phyloP scores from a whole-genome alignment of 2,888 invertebrate genomes.

The Lasioglossum malachurum region DNA sequence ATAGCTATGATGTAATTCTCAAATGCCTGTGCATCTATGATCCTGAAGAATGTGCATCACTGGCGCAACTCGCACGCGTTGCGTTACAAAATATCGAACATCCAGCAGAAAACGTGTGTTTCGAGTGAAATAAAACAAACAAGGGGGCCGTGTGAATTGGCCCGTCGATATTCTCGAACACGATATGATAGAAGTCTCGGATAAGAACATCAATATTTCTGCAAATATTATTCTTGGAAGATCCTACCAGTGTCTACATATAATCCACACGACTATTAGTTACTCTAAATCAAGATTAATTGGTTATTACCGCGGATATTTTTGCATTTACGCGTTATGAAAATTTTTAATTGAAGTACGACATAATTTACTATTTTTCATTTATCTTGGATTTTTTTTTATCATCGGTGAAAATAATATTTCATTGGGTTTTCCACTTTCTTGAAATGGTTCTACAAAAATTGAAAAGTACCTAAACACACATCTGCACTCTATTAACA shows the following conservation, averaged over 20 bases:
- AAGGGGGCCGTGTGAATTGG: neutral
- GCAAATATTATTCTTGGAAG: neutral
- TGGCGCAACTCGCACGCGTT: slow-evolving; percentile 7
- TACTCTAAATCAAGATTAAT: neutral
- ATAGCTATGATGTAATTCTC: slow-evolving; percentile 54
- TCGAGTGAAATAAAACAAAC: neutral
- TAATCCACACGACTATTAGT: too few species aligned
- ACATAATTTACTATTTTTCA: too few species aligned
- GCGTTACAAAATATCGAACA: slow-evolving; percentile 25
- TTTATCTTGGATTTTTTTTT: too few species aligned
- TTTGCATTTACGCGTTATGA: too few species aligned
- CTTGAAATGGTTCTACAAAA: too few species aligned
- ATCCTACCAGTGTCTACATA: too few species aligned
- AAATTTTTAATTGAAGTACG: too few species aligned
- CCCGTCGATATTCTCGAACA: neutral
- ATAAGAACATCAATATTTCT: neutral
- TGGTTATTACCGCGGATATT: too few species aligned
- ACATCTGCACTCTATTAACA: too few species aligned
- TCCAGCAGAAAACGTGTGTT: neutral
- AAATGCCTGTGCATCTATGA: slow-evolving; percentile 31
- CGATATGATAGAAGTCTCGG: neutral
- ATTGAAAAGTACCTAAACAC: too few species aligned
- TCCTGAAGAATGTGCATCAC: slow-evolving; percentile 22
- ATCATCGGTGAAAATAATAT: too few species aligned
- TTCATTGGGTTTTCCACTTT: too few species aligned